phyloP scores from a whole-genome alignment of 92 coral and sea anemone species.

The Bergia sp. region DNA sequence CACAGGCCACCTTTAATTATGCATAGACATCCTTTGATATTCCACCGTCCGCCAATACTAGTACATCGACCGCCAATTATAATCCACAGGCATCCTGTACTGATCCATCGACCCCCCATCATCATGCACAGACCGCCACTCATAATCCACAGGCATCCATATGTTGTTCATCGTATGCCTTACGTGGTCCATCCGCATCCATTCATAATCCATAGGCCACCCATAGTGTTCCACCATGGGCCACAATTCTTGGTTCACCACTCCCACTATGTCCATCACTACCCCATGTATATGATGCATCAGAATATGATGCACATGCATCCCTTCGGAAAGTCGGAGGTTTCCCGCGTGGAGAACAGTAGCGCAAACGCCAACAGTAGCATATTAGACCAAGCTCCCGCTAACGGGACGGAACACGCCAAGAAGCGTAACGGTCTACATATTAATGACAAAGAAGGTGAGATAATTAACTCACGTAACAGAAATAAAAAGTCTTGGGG shows the following conservation, averaged over 20 bases:
- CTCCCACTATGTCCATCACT: slow-evolving; percentile 84
- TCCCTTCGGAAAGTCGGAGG: slow-evolving; percentile 76
- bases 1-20: slow-evolving; percentile 96
- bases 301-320: slow-evolving; percentile 85
- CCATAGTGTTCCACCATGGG: slow-evolving; percentile 85
- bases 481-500: too few relatives aligned
- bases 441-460: not conserved
- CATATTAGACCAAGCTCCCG: not conserved
- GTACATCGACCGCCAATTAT: slow-evolving; percentile 95
- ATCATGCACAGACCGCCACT: slow-evolving; percentile 93
- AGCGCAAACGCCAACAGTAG: slow-evolving; percentile 21
- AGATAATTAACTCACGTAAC: not conserved
- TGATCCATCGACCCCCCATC: slow-evolving; percentile 88
- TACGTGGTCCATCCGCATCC: slow-evolving; percentile 93
- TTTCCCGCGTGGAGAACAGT: slow-evolving; percentile 54
- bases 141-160: slow-evolving; percentile 84
- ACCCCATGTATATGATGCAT: slow-evolving; percentile 87
- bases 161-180: slow-evolving; percentile 90
- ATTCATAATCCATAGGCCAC: slow-evolving; percentile 88
- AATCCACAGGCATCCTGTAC: slow-evolving; percentile 87
- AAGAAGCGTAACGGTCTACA: not conserved
- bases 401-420: not conserved
- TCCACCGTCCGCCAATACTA: slow-evolving; percentile 92
- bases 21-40: slow-evolving; percentile 93
- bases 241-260: slow-evolving; percentile 88